Conservation (phyloP, 92 coral and sea anemone genomes). For the Desmophyllum pertusum region DNA sequence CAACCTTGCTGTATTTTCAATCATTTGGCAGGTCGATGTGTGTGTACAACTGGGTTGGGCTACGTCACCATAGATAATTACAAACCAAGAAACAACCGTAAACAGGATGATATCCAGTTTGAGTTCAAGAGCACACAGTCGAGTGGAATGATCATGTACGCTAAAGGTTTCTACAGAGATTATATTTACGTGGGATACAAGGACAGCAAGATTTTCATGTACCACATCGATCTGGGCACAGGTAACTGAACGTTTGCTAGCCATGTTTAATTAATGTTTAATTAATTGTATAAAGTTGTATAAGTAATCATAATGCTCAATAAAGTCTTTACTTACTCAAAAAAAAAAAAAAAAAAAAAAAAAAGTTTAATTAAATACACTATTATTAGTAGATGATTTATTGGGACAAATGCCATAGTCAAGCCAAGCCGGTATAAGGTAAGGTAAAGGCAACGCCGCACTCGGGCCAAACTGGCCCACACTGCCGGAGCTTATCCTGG, state of each 20-base stretch:
- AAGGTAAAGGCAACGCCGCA: too few relatives aligned
- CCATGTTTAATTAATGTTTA: background rate
- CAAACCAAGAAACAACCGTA: slow-evolving; percentile 57
- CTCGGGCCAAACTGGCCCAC: too few relatives aligned
- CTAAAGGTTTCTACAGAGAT: slow-evolving; percentile 78
- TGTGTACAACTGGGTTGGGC: slow-evolving; percentile 68
- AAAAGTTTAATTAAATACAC: too few relatives aligned
- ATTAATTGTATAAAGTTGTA: too few relatives aligned
- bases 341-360: too few relatives aligned
- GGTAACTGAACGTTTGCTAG: slow-evolving; percentile 48
- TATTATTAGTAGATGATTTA: too few relatives aligned
- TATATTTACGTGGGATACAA: slow-evolving; percentile 76
- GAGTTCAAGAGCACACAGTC: slow-evolving; percentile 73
- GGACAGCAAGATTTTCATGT: slow-evolving; percentile 71
- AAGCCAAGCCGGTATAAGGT: too few relatives aligned
- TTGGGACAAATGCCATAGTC: too few relatives aligned
- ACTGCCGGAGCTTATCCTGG: too few relatives aligned
- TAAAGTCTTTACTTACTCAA: too few relatives aligned
- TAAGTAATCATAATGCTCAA: too few relatives aligned
- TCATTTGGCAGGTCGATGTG: slow-evolving; percentile 68
- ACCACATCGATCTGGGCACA: slow-evolving; percentile 87
- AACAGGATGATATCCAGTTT: slow-evolving; percentile 71
- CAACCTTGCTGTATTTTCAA: background rate
- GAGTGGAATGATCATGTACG: slow-evolving; percentile 72
- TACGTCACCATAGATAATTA: slow-evolving; percentile 69